Evolutionary conservation across 1,140 invertebrate species (phyloP), one percentile per base, ranked within the genome.

Genomic region (Trachymyrmex cornetzi): DNA sequence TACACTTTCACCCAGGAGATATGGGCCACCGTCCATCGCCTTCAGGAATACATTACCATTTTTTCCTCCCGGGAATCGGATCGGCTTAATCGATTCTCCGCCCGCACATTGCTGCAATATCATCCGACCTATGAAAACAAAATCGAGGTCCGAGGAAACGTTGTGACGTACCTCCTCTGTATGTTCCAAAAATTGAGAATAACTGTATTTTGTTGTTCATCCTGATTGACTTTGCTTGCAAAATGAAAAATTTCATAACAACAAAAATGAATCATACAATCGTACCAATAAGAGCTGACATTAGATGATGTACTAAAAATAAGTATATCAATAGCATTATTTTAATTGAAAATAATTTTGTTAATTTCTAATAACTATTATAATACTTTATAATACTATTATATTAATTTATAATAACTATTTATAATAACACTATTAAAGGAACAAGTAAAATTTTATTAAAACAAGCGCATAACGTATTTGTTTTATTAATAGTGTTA

Each of bases 41-140:
- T 81, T 81, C 79, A 57, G 66, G 80, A 61, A 74, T 82, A 74
- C 19, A 74, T 82, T 74, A 84, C 55, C 69, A 61, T 84, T 84
- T 74, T 74, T 84, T 48, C 34, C 34, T 3, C 44, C 16, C 24
- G 57, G 50, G 14, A 71, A 81, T 84, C 55, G 38, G 30, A 72
- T 48, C 38, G 38, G 24, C 38, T 72, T 82, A 63, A 84, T 84
- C 80, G 67, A 74, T 84, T 84, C 24, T 48, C 14, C 61, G 48
- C 48, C 24, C 77, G 30, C n/a, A 0, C 22, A 14, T 24, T 11
- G 30, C 14, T 16, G 77, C 80, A 44, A 74, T 82, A 82, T 82
- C 22, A 27, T 61, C 12, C 19, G 55, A 75, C 9, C 38, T 19
- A 24, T 72, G 34, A 44, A 55, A 81, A 81, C 6, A 34, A 34